Conservation (phyloP, 2,113 vertebrate species). For the Ptychochromis oligacanthus region DNA sequence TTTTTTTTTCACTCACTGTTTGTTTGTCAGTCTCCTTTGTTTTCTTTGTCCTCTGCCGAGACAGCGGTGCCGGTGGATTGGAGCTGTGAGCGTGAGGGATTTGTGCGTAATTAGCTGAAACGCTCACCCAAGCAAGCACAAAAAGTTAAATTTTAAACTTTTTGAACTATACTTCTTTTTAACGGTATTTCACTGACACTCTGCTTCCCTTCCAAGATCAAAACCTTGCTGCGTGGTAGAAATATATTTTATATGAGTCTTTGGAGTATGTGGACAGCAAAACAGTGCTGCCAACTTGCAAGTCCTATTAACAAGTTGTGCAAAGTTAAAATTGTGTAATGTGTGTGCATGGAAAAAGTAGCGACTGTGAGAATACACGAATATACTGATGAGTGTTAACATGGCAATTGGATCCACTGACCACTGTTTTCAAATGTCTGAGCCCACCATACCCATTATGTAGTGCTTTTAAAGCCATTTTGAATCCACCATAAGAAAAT, state of each 20-base stretch:
- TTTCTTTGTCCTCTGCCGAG: slow-evolving; percentile 80
- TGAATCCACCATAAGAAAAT: neutral
- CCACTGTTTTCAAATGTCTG: slow-evolving; percentile 35
- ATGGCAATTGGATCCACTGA: slow-evolving; percentile 47
- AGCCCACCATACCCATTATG: neutral
- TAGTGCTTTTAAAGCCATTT: neutral
- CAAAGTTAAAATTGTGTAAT: slow-evolving; percentile 68
- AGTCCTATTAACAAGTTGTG: slow-evolving; percentile 75
- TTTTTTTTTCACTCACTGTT: slow-evolving; percentile 75
- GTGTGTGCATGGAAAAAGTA: slow-evolving; percentile 39
- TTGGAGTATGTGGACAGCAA: slow-evolving; percentile 73
- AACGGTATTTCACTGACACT: slow-evolving; percentile 73
- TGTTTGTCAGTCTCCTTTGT: slow-evolving; percentile 82
- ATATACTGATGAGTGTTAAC: slow-evolving; percentile 36
- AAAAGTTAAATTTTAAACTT: slow-evolving; percentile 78
- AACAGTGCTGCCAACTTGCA: slow-evolving; percentile 71
- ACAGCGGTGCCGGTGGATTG: slow-evolving; percentile 74
- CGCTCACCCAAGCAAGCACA: slow-evolving; percentile 70
- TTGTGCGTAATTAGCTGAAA: slow-evolving; percentile 84
- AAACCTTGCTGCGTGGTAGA: slow-evolving; percentile 75
- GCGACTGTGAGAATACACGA: slow-evolving; percentile 22
- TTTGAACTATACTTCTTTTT: slow-evolving; percentile 74
- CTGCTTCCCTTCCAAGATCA: slow-evolving; percentile 80
- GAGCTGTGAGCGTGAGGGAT: slow-evolving; percentile 76
- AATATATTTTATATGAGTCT: slow-evolving; percentile 74